These are phyloP conservation scores for Hemicrepidius hirtus DNA, from an alignment of 2,888 invertebrate genomes.

Conservation along the genomic window DNA sequence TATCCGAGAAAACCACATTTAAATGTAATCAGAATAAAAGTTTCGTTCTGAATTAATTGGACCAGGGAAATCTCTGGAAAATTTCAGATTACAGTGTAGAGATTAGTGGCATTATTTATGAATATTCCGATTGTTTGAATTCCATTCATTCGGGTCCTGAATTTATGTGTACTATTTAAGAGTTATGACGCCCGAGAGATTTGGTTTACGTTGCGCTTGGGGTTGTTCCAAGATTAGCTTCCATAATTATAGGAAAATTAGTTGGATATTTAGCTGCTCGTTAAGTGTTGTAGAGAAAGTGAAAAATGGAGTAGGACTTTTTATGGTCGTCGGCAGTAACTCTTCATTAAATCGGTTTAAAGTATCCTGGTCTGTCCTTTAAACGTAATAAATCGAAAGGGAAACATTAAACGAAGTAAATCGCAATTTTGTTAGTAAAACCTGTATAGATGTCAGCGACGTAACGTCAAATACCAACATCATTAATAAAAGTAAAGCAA, in stretches of 20 bases:
- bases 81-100: too few relatives aligned
- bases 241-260: constrained; percentile 1
- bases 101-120: constrained; percentile 17
- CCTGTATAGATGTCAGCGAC: not conserved
- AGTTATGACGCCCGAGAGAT: constrained; percentile 12
- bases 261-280: not conserved
- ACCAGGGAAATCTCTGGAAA: too few relatives aligned
- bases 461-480: not conserved
- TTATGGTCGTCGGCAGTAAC: not conserved
- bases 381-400: too few relatives aligned
- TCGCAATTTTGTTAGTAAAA: not conserved
- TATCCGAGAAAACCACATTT: too few relatives aligned
- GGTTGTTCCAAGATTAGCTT: not conserved
- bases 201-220: not conserved
- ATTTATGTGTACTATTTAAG: constrained; percentile 11
- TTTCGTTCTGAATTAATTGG: too few relatives aligned
- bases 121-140: constrained; percentile 11
- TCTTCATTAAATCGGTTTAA: not conserved
- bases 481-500: constrained; percentile 7
- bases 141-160: not conserved
- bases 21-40: too few relatives aligned
- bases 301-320: not conserved
- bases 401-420: too few relatives aligned
- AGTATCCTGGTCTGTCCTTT: not conserved
- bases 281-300: not conserved